These are phyloP conservation scores for Hypotaenidia philippensis DNA, from an alignment of 2,797 vertebrate genomes.

Conservation along the genomic window DNA sequence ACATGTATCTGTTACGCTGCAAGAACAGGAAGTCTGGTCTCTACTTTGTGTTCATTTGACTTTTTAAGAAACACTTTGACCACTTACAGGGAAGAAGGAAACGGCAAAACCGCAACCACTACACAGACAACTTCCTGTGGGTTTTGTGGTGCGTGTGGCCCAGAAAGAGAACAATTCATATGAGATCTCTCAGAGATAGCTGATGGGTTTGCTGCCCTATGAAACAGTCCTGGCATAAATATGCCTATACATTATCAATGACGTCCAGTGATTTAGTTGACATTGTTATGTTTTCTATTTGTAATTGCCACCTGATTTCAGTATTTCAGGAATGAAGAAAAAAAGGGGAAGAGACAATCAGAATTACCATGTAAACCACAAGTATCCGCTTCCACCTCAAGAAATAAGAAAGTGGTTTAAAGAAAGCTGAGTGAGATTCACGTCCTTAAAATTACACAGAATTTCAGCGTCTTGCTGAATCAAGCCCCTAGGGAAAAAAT, in stretches of 20 bases:
- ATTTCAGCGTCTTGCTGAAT: background rate
- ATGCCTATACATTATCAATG: background rate
- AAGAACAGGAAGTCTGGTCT: constrained; percentile 54
- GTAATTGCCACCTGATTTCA: background rate
- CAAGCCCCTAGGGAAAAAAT: background rate
- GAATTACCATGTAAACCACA: background rate
- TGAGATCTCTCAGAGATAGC: background rate
- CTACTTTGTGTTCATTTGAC: constrained; percentile 28
- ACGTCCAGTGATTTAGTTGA: background rate
- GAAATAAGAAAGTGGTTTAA: background rate
- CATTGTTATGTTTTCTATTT: background rate
- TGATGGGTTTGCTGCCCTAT: background rate
- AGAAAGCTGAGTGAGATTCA: background rate
- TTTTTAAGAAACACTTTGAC: constrained; percentile 60
- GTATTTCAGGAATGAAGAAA: background rate
- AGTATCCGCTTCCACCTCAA: background rate
- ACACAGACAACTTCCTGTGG: constrained; percentile 81
- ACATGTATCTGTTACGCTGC: background rate
- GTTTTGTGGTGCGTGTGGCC: constrained; percentile 71
- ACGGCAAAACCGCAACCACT: constrained; percentile 74
- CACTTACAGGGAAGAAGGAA: constrained; percentile 70
- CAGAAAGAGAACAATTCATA: constrained; percentile 4
- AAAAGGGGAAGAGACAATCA: constrained; percentile 5
- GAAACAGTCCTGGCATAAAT: background rate
- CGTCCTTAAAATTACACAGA: background rate